Base-by-base conservation (phyloP, 2,113 vertebrate species). In the Sapayoa aenigma region DNA sequence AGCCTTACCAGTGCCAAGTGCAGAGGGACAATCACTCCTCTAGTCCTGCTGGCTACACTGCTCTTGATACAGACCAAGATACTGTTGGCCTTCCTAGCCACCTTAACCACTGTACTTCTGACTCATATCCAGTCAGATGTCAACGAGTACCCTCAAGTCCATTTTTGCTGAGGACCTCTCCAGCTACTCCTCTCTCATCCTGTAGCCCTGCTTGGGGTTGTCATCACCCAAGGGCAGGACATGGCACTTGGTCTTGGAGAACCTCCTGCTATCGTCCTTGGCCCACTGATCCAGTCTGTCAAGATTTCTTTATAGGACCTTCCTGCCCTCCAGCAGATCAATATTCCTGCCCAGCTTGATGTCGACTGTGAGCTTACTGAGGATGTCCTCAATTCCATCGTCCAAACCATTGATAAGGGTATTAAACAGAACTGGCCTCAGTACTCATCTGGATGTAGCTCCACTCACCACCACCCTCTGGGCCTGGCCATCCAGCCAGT, bases 1-100 rank as follows among this genome's bases (percentile, higher is more conserved):
- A 16, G 4, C 31, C 10, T 16, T 37, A 33, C 2, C 25, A 13
- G 37, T 14, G 22, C 44, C 0, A 0, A 1, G 17, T 28, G 7
- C 14, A 23, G 37, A 5, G 9, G 12, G 17, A 16, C 5, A 66
- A 24, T 33, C 23, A 12, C 60, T 52, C 20, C 8, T 12, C 22
- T 81, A 33, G 0, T 5, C 18, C 52, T 66, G 37, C 44, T 67
- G 33, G 14, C 37, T n/a, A 9, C 5, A 5, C 15, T 22, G 0
- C 9, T 89, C 44, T n/a, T 81, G 33, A 0, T 3, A 5, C 20
- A 72, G 66, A 6, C 33, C 44, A 28, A 53, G 19, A 21, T 59
- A 23, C 14, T 53, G 17, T 1, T 81, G 44, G 3, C 5, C 23
- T 52, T 74, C 68, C 74, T 33, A 23, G 19, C 37, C 44, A 37